Evolutionary conservation across 2,797 vertebrate genomes (phyloP), one percentile per base, ranked within the genome.

Genomic region (Psittacula derbiana): DNA sequence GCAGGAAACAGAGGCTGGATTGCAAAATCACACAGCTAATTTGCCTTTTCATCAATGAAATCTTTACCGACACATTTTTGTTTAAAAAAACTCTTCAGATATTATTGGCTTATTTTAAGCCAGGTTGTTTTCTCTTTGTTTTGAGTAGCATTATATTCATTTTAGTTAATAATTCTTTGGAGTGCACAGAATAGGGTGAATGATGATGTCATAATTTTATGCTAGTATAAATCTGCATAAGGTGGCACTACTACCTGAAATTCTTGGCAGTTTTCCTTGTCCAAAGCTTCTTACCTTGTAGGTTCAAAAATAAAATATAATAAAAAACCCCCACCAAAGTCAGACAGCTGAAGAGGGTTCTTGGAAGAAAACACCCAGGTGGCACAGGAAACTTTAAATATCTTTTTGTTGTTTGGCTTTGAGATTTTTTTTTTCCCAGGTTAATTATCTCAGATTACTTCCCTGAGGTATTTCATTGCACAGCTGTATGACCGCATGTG

Each of bases 281-380:
- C 11, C 13, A 12, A 28, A 81, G 30, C 4, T 12, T 52, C 52
- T 66, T 76, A 4, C 4, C 15, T 46, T 62, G 4, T 40, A 36
- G 5, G 11, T 47, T 10, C 44, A 80, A 80, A 90, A 79, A 25
- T 7, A 55, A n/a, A 69, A 69, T 36, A 16, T 41, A 62, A 13
- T 0, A 19, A 19, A 36, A 23, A 55, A 55, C 4, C 0, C 16
- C 3, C 8, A 65, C 2, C 7, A 43, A 7, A 60, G 23, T 13
- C 9, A 71, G 31, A 10, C 12, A 81, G 25, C 31, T 57, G 16
- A 74, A 74, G 36, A 52, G 11, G 1, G 3, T 65, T 87, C 33
- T 40, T 52, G 44, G 28, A 28, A 57, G 53, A 85, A 87, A 75
- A 25, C 16, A 52, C 1, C 1, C 3, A 49, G 5, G 6, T 61